Conservation (phyloP, 2,888 invertebrate species). For the Lumbricus terrestris region DNA sequence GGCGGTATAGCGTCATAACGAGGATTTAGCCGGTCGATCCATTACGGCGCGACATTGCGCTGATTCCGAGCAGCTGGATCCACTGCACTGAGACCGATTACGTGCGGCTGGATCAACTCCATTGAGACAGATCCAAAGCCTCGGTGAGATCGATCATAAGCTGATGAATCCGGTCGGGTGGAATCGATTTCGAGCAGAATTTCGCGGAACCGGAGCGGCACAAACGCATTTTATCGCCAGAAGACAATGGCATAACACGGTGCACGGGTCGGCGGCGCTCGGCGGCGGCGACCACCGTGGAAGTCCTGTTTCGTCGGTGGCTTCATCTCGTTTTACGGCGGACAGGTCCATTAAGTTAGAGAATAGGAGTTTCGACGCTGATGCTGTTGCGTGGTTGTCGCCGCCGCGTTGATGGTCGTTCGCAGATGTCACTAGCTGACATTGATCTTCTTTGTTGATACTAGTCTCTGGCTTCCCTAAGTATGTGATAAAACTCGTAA, state of each 20-base stretch:
- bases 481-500: neutral
- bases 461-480: neutral
- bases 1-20: neutral
- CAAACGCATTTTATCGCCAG: neutral
- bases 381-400: neutral
- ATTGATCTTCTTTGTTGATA: conserved; percentile 3
- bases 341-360: neutral
- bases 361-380: neutral
- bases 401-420: neutral
- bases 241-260: neutral
- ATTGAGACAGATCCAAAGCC: neutral
- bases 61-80: neutral
- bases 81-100: conserved; percentile 3
- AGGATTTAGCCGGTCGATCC: neutral
- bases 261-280: neutral
- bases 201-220: neutral
- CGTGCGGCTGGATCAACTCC: neutral
- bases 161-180: neutral
- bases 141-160: neutral
- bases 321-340: neutral
- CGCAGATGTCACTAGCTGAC: neutral
- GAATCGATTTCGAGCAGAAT: conserved; percentile 3
- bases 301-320: neutral
- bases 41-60: neutral
- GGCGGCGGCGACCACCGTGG: neutral